Base-by-base conservation (phyloP, 2,113 vertebrate species). In the Nipponia nippon region DNA sequence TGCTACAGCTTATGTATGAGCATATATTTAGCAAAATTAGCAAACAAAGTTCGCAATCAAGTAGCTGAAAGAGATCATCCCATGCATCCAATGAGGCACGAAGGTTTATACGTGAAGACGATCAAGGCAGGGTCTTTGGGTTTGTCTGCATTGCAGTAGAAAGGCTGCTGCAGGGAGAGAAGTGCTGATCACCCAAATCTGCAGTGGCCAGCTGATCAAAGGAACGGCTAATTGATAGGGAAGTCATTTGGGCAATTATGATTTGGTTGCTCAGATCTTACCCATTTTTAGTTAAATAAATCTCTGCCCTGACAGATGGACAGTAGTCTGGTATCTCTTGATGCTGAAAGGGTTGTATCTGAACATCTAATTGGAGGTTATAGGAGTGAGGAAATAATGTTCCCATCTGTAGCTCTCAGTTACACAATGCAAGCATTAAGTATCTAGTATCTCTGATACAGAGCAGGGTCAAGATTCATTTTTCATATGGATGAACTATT, bases 221-320 rank as follows among this genome's bases (percentile, higher is more conserved):
- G 36, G 17, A 71, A 75, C 1, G 22, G 36, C 58, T 95, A 79
- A 95, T 56, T 44, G 56, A 40, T 14, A 52, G 49, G 49, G 58
- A 89, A 86, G 13, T 19, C 21, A 7, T 72, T n/a, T 52, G 34
- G 9, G 38, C 79, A 87, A 90, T 94, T 87, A 76, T 3, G 14
- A 56, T n/a, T 50, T 52, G 44, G 52, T 69, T 83, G 73, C 56
- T 91, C 44, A 69, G 77, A 85, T 79, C 89, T 76, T 30, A 40
- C 16, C 34, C 13, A 47, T 55, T 91, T 91, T 70, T 21, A 49
- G 32, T 78, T 50, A 62, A 90, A 81, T 62, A 71, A 62, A 34
- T n/a, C 79, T 66, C 93, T 93, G 65, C 70, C 70, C 59, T 69
- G 70, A 90, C 73, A 91, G 87, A 82, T 82, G 87, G 87, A 36